Evolutionary conservation across 2,797 vertebrate genomes (phyloP), one percentile per base, ranked within the genome.

Genomic region (Ispidina picta): DNA sequence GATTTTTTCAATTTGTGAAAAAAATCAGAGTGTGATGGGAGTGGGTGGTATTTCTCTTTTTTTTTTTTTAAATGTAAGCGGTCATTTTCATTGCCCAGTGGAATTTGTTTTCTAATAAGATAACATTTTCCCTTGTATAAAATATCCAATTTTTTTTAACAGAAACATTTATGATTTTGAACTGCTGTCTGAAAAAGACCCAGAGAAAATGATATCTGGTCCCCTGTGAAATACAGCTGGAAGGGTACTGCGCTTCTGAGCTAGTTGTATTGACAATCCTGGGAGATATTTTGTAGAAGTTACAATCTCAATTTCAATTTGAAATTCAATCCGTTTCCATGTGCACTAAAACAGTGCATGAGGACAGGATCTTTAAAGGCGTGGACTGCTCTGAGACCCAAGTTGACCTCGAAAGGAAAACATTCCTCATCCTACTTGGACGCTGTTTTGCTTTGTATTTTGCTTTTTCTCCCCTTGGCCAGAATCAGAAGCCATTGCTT

Each of bases 401-500:
- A 48, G 46, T 6, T 15, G 56, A 12, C 41, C 41, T 29, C 18
- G 49, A 25, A 54, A 58, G 5, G 11, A 22, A 37, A 87, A 44
- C 7, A 8, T 31, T 12, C 9, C 10, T 26, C 15, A 49, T 35
- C 55, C n/a, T 16, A 35, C 16, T 3, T 54, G 26, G 39, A 41
- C 22, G 2, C 41, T 29, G 43, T 9, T 87, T 71, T 71, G 72
- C 22, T 81, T 68, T 68, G 2, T 28, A 28, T 8, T 60, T 55
- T 46, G 33, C 65, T 60, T 65, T 35, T 41, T 55, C 19, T 43
- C 56, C 64, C 12, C 83, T 59, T 14, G 8, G 13, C 86, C 86
- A 76, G 4, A 92, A 90, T 94, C 93, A 94, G 91, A 91, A 94
- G 75, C 74, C 48, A 5, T 72, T 59, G 49, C 77, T 15, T 44